Evolutionary conservation across 2,888 invertebrate genomes (phyloP).

Genomic region (Theodoxus fluviatilis): DNA sequence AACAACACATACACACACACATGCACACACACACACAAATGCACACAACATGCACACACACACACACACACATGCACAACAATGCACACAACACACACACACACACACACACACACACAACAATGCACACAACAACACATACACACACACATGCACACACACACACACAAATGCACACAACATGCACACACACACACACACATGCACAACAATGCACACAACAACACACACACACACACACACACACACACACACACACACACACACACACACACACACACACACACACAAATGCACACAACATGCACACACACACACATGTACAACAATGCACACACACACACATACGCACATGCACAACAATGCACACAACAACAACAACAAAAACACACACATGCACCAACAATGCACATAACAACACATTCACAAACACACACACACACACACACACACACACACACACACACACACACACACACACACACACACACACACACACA

Average conservation of each 20-base stretch:
- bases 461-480: conserved; percentile 15
- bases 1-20: conserved; percentile 4
- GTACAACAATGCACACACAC: conserved; percentile 16
- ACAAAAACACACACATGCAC: not conserved
- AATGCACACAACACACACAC: not conserved
- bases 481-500: not conserved
- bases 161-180: too few species aligned
- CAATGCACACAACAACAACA: conserved; percentile 2
- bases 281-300: too few species aligned
- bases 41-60: not conserved
- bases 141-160: too few species aligned
- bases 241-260: not conserved
- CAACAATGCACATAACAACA: not conserved
- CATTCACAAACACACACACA: conserved; percentile 17
- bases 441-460: conserved; percentile 14
- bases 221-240: not conserved
- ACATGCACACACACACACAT: not conserved
- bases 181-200: not conserved
- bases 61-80: not conserved
- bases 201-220: too few species aligned
- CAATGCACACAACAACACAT: too few species aligned
- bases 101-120: not conserved
- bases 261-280: not conserved
- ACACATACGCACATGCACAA: conserved; percentile 12
- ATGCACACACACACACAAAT: not conserved